Conservation (phyloP, 2,888 invertebrate genomes). For the Tinea semifulvella region DNA sequence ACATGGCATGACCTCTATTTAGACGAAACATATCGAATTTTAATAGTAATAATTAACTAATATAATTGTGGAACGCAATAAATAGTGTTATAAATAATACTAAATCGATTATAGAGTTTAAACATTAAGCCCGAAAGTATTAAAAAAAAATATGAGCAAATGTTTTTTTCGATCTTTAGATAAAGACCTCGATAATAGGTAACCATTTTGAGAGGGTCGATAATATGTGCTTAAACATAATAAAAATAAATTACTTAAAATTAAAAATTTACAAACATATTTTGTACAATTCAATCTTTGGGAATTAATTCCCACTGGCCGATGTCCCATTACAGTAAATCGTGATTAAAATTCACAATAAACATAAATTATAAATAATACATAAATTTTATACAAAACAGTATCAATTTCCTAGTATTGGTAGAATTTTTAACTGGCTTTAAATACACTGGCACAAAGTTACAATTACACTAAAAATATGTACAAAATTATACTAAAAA, state of each 20-base stretch:
- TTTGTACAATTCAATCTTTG: constrained; percentile 60
- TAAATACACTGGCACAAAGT: constrained; percentile 18
- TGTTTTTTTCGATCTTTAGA: no score
- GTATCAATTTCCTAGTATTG: constrained; percentile 35
- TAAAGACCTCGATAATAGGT: no score
- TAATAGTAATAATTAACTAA: no score
- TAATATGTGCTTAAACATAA: constrained; percentile 54
- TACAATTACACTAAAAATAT: constrained; percentile 9
- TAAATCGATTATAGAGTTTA: background rate
- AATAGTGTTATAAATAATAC: no score
- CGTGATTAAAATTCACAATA: background rate
- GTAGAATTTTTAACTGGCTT: constrained; percentile 28
- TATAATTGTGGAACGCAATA: no score
- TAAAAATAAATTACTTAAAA: constrained; percentile 6
- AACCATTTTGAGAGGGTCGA: no score
- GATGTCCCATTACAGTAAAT: constrained; percentile 31
- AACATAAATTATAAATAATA: background rate
- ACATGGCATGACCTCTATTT: no score
- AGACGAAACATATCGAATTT: no score
- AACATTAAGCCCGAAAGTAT: constrained; percentile 54
- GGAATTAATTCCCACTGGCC: constrained; percentile 60
- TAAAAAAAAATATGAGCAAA: no score
- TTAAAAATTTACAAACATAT: constrained; percentile 22
- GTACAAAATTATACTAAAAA: constrained; percentile 32
- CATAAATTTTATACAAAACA: constrained; percentile 21